Evolutionary conservation across 1,140 invertebrate species (phyloP).

Genomic region (Anastrepha obliqua): DNA sequence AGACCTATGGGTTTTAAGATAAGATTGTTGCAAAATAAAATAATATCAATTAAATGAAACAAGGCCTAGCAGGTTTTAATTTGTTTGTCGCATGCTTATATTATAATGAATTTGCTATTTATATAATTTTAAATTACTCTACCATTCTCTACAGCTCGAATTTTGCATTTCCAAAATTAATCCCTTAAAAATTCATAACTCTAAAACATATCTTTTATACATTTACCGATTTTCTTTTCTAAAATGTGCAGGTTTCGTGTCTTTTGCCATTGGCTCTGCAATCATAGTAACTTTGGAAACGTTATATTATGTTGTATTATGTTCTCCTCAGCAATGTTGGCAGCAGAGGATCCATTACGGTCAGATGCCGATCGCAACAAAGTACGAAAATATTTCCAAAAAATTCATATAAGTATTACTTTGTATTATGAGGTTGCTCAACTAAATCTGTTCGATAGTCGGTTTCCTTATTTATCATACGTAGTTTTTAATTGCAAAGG

Average conservation of each 20-base stretch:
- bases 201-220: too few relatives aligned
- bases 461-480: not conserved
- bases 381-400: slow-evolving; percentile 64
- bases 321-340: slow-evolving; percentile 98
- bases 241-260: slow-evolving; percentile 88
- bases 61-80: too few relatives aligned
- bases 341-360: slow-evolving; percentile 96
- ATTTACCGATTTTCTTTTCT: not conserved
- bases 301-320: slow-evolving; percentile 98
- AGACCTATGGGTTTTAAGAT: too few relatives aligned
- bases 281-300: slow-evolving; percentile 97
- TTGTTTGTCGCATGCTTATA: too few relatives aligned
- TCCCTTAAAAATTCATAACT: not conserved
- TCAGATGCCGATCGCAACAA: slow-evolving; percentile 78
- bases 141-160: not conserved
- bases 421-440: not conserved
- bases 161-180: not conserved
- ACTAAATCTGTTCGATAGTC: not conserved
- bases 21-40: too few relatives aligned
- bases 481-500: too few relatives aligned
- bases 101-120: too few relatives aligned
- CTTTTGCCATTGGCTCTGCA: slow-evolving; percentile 97
- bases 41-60: too few relatives aligned
- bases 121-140: too few relatives aligned
- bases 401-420: not conserved